These are phyloP conservation scores for Virgularia gustaviana DNA, from an alignment of 92 coral and sea anemone species.

Conservation along the genomic window DNA sequence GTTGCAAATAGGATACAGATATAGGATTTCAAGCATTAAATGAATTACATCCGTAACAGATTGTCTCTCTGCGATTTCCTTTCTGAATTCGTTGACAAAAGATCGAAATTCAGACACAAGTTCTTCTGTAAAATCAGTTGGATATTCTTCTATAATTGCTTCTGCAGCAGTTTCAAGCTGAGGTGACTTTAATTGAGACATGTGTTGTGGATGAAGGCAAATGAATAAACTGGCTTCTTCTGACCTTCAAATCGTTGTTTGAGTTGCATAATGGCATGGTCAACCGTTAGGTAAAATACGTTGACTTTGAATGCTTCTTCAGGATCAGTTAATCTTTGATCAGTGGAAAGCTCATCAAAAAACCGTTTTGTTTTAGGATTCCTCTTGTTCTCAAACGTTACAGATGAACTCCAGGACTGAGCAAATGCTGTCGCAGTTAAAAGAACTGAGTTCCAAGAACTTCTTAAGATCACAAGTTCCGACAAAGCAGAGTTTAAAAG, in stretches of 20 bases:
- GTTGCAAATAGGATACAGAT: not conserved
- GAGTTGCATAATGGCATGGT: conserved; percentile 1
- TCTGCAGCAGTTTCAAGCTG: not conserved
- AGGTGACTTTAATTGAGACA: conserved; percentile 2
- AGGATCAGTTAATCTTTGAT: conserved; percentile 1
- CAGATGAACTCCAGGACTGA: conserved; percentile 7
- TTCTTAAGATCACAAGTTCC: conserved; percentile 15
- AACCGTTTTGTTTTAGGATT: conserved; percentile 13
- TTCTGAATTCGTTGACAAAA: not conserved
- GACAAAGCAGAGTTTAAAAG: conserved; percentile 5
- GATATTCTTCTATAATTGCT: conserved; percentile 4
- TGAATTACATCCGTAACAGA: not conserved
- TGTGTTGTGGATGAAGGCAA: conserved; percentile 22
- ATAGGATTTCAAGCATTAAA: conserved; percentile 23
- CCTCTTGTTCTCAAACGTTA: conserved; percentile 12
- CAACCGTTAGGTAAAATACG: conserved; percentile 14
- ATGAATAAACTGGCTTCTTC: conserved; percentile 18
- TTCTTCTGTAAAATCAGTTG: conserved; percentile 14
- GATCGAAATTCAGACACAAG: not conserved
- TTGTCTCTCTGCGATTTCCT: conserved; percentile 9
- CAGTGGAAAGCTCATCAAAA: conserved; percentile 9
- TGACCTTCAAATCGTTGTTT: not conserved
- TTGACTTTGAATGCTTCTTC: not conserved
- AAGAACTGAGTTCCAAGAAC: conserved; percentile 5
- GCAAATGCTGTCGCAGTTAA: conserved; percentile 17